Evolutionary conservation across 2,113 vertebrate genomes (phyloP).

Genomic region (Protobothrops flavoviridis): DNA sequence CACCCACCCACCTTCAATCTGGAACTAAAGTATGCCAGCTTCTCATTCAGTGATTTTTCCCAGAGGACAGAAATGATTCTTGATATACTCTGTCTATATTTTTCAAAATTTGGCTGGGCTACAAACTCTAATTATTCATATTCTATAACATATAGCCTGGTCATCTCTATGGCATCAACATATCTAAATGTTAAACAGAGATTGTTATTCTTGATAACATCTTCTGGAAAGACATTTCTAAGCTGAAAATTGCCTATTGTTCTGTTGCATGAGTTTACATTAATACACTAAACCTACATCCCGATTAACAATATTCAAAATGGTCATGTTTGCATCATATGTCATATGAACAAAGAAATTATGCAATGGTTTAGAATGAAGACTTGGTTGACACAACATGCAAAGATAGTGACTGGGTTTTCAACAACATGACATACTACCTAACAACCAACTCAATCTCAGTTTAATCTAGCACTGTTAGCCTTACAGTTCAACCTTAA

Average conservation of each 20-base stretch:
- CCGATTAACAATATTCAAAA: neutral
- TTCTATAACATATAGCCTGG: constrained; percentile 14
- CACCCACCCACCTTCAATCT: constrained; percentile 27
- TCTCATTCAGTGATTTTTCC: constrained; percentile 7
- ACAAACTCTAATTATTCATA: neutral
- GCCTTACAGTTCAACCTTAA: neutral
- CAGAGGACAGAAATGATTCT: neutral
- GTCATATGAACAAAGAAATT: neutral
- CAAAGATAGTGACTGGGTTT: neutral
- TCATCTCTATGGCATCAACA: neutral
- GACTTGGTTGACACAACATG: neutral
- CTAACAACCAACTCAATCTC: neutral
- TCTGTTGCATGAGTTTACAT: neutral
- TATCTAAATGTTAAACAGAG: neutral
- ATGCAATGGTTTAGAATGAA: neutral
- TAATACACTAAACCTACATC: neutral
- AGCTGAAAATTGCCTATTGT: neutral
- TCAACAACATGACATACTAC: neutral
- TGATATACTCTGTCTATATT: constrained; percentile 10
- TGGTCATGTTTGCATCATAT: neutral
- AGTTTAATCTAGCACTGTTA: neutral
- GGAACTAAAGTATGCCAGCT: constrained; percentile 31
- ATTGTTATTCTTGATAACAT: neutral
- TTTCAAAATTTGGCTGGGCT: constrained; percentile 4
- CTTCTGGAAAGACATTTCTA: neutral